Evolutionary conservation across 2,888 invertebrate genomes (phyloP), one percentile per base, ranked within the genome.

Genomic region (Steinernema carpocapsae): DNA sequence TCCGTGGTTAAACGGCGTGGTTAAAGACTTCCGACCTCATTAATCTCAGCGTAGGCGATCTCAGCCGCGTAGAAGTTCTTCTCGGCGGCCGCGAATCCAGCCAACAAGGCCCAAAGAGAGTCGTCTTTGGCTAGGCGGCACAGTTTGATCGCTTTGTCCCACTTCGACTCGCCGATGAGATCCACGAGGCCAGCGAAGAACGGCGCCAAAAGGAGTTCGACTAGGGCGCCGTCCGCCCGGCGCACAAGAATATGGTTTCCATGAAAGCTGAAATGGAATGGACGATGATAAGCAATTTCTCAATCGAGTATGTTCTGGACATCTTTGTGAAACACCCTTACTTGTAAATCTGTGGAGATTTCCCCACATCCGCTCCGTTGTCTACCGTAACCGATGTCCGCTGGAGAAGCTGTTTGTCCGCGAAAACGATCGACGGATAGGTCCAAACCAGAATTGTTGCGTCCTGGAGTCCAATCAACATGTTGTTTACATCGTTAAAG

Each of bases 31-130:
- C 51, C 10, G 12, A 84, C 92, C 89, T 94, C 92, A 83, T 92
- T 91, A n/a, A 95, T 92, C 12, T 93, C 93, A 10, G 95, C 93
- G 88, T 94, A 99, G 0, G 96, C 94, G 87, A 96, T 94, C 89
- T 97, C 97, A 19, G 97, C 95, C 6, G 94, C 92, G 76, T 92
- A 92, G 73, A 95, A 89, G 84, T 96, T 93, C 87, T 93, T 93
- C 77, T 92, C 92, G 80, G 94, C 92, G 75, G 94, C 93, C 0
- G 97, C 93, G 88, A 96, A 91, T 0, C 94, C 94, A 0, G 97
- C 97, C 81, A 97, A 90, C 80, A 94, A 94, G 0, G 95, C 94
- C 97, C 97, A 99, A 19, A 96, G 89, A n/a, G 82, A 78, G 59
- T 87, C 86, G 71, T 88, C 87, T 86, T 85, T 92, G 59, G 92